Conservation (phyloP, 2,113 vertebrate genomes). For the Rhegmatorhina hoffmannsi region DNA sequence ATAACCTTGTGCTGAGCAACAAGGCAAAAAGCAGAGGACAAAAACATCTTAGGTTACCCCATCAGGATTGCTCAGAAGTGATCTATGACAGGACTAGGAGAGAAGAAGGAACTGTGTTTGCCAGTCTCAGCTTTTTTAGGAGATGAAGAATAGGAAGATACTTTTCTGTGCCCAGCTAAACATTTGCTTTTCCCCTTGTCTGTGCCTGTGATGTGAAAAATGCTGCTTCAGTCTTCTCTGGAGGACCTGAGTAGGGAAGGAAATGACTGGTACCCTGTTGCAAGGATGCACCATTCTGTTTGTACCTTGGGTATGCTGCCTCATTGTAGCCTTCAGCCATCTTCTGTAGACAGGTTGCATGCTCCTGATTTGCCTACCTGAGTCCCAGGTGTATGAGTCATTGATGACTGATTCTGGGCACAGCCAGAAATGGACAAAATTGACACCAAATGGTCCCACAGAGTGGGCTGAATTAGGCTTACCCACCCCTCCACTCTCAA, state of each 20-base stretch:
- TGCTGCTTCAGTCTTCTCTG: not conserved
- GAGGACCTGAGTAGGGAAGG: not conserved
- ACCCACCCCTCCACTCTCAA: not conserved
- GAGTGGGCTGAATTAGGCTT: not conserved
- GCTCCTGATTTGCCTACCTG: not conserved
- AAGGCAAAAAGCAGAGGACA: not conserved
- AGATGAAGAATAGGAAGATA: not conserved
- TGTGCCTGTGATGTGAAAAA: not conserved
- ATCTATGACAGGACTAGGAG: not conserved
- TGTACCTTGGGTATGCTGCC: not conserved
- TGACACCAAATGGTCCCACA: not conserved
- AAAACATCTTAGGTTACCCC: not conserved
- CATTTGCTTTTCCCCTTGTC: not conserved
- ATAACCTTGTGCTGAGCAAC: not conserved
- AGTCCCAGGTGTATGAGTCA: not conserved
- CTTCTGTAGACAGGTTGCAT: not conserved
- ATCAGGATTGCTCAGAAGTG: not conserved
- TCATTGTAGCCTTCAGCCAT: not conserved
- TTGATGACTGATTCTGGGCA: not conserved
- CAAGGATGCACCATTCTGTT: not conserved
- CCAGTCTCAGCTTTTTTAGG: not conserved
- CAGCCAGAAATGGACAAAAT: not conserved
- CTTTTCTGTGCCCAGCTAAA: not conserved
- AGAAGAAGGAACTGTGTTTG: not conserved
- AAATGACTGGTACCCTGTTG: not conserved